Percentiles rank a stretch among this genome's conserved stretches.
phyloP scores from a whole-genome alignment of 2,888 invertebrate species.

The Terebella lapidaria region DNA sequence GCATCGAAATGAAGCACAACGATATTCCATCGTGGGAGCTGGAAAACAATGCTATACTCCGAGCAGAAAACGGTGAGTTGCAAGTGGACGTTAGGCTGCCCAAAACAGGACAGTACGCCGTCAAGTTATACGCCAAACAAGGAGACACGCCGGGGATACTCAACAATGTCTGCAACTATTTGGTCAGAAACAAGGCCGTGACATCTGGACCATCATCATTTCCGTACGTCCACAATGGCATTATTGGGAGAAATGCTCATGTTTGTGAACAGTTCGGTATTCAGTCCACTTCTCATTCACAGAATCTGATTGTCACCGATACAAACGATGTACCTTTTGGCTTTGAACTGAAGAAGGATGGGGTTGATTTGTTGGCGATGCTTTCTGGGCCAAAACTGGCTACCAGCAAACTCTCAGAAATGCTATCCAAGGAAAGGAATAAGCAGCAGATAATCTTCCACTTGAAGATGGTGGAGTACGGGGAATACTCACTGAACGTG shows the following conservation, averaged over 20 bases:
- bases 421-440: background rate
- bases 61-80: constrained; percentile 36
- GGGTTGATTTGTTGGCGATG: background rate
- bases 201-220: constrained; percentile 19
- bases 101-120: constrained; percentile 41
- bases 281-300: constrained; percentile 32
- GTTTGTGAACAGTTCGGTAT: constrained; percentile 32
- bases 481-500: constrained; percentile 45
- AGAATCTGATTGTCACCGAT: constrained; percentile 29
- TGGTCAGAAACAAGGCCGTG: constrained; percentile 15
- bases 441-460: constrained; percentile 28
- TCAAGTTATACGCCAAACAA: constrained; percentile 43
- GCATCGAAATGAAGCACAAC: constrained; percentile 32
- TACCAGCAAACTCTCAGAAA: background rate
- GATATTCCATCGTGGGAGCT: constrained; percentile 28
- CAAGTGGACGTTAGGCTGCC: constrained; percentile 40
- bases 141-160: constrained; percentile 37
- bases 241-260: constrained; percentile 29
- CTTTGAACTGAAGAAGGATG: background rate
- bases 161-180: constrained; percentile 46
- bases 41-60: constrained; percentile 37
- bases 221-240: constrained; percentile 39
- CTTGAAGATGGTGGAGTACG: constrained; percentile 35
- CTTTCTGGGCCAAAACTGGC: background rate
- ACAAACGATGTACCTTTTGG: constrained; percentile 26